These are phyloP conservation scores for Aphidius colemani DNA, from an alignment of 2,888 invertebrate genomes.

Conservation along the genomic window DNA sequence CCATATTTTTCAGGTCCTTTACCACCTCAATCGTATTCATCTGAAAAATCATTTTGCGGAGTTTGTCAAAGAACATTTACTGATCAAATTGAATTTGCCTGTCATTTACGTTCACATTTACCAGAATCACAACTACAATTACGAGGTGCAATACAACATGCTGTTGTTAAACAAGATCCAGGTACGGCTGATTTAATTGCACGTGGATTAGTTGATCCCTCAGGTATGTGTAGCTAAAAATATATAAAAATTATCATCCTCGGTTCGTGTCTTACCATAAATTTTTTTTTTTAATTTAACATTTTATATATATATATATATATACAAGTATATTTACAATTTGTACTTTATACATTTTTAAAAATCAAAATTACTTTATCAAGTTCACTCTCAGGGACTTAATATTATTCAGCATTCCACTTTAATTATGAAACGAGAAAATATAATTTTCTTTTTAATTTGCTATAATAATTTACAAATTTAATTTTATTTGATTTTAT, in stretches of 20 bases:
- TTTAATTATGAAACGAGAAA: background rate
- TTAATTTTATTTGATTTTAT: too few species aligned
- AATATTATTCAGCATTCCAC: slow-evolving; percentile 17
- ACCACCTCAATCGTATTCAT: slow-evolving; percentile 52
- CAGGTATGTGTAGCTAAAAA: slow-evolving; percentile 58
- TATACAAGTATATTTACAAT: background rate
- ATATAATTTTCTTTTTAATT: slow-evolving; percentile 35
- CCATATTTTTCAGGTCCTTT: slow-evolving; percentile 56
- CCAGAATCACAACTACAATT: slow-evolving; percentile 51
- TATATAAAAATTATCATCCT: slow-evolving; percentile 39
- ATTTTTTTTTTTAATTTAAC: background rate
- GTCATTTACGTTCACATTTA: slow-evolving; percentile 71
- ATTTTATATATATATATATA: background rate
- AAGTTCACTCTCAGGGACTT: slow-evolving; percentile 9
- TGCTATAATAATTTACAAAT: too few species aligned
- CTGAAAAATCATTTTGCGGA: slow-evolving; percentile 64
- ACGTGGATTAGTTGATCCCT: slow-evolving; percentile 56
- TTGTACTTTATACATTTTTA: background rate
- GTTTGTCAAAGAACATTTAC: slow-evolving; percentile 72
- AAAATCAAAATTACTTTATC: slow-evolving; percentile 9
- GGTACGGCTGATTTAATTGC: slow-evolving; percentile 56
- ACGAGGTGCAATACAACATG: slow-evolving; percentile 42
- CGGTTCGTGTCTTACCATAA: slow-evolving; percentile 56
- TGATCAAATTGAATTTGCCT: slow-evolving; percentile 72
- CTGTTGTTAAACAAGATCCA: slow-evolving; percentile 51